Conservation (phyloP, 2,113 vertebrate species). For the Neotragus moschatus region DNA sequence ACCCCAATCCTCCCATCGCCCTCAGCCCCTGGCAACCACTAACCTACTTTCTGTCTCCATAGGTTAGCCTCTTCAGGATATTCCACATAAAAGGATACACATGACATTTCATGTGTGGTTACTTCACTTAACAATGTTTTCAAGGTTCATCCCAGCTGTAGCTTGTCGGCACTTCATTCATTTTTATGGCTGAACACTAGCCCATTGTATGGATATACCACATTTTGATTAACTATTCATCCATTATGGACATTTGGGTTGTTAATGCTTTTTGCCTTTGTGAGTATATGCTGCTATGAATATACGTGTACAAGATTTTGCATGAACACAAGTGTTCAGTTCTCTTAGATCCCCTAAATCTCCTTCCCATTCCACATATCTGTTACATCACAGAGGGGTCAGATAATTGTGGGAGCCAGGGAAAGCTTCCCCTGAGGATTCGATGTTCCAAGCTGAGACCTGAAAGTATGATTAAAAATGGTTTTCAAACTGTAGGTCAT, state of each 20-base stretch:
- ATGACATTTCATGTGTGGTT: neutral
- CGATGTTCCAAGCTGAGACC: neutral
- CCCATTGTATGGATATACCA: neutral
- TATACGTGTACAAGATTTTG: neutral
- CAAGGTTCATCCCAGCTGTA: neutral
- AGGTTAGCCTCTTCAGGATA: neutral
- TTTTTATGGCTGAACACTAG: neutral
- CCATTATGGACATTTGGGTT: neutral
- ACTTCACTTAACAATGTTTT: neutral
- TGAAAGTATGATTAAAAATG: neutral
- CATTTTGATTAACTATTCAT: neutral
- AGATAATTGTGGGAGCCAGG: neutral
- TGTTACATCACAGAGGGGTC: neutral
- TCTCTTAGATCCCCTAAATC: neutral
- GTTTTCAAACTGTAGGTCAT: neutral
- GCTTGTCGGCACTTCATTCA: neutral
- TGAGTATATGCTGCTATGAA: neutral
- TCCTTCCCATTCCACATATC: neutral
- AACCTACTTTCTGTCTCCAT: neutral
- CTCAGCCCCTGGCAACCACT: neutral
- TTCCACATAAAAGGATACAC: neutral
- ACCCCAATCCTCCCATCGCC: neutral
- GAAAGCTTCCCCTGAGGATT: neutral
- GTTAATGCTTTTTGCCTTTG: neutral
- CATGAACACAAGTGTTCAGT: neutral